Base-by-base conservation (phyloP, 2,888 invertebrate genomes). In the Stratiomys singularior region DNA sequence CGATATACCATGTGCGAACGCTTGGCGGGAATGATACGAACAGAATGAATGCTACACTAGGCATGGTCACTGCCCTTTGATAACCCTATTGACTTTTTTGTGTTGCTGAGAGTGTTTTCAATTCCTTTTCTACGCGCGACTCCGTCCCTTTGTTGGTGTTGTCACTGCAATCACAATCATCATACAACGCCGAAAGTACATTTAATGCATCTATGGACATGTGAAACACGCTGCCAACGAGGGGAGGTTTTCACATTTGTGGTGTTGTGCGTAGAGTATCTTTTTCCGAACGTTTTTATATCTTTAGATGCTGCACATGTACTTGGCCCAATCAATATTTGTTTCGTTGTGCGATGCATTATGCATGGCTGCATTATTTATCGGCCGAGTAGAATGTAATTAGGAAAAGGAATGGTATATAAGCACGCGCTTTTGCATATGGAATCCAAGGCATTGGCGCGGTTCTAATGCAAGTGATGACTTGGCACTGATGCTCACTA, bases 61-160 rank as follows among this genome's bases (percentile, higher is more conserved):
- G 11, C 58, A 60, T 60, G 58, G 58, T 60, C 58, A 60, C 58
- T 60, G 58, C 58, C 58, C 58, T 60, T 60, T 60, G 58, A 60
- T 60, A 60, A 25, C 58, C 3, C 58, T 52, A 15, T n/a, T 18
- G 52, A 52, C 52, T 25, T 60, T 60, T 60, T 60, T 23, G 21
- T 60, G 58, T 15, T 60, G 21, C 5, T 60, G 23, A 4, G 11
- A 9, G 58, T 60, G 58, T 5, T 25, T 52, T 18, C 58, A 60
- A 60, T 60, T 23, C 25, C 23, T 60, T 60, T 60, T 25, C 58
- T 60, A 60, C 4, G 58, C 58, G 23, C 23, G 23, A 21, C 7
- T 13, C 52, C 52, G 18, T 52, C 52, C 18, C 4, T 37, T 5
- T 37, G 37, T 5, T 37, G 37, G 18, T 52, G 52, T n/a, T 15